phyloP scores from a whole-genome alignment of 1,140 invertebrate species.

The Aphis gossypii region DNA sequence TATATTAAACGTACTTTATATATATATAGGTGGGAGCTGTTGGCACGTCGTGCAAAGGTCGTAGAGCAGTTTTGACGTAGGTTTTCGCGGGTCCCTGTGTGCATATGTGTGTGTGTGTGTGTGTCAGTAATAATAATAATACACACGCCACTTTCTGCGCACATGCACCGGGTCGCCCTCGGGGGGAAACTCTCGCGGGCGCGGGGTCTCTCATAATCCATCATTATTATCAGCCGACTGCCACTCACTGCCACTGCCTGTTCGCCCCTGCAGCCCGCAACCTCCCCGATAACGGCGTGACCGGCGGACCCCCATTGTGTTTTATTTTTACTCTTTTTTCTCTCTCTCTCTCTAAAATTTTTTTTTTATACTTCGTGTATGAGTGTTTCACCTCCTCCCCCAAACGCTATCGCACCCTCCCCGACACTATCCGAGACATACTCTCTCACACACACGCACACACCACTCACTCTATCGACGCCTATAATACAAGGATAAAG shows the following conservation, averaged over 20 bases:
- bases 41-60: constrained; percentile 36
- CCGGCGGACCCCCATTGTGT: constrained; percentile 43
- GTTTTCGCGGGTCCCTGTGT: not conserved
- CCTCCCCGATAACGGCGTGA: constrained; percentile 18
- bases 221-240: constrained; percentile 57
- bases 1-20: not conserved
- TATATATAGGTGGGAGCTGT: not conserved
- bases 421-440: not conserved
- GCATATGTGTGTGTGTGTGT: not conserved
- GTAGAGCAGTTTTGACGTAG: constrained; percentile 44
- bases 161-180: constrained; percentile 29
- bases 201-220: constrained; percentile 54
- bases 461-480: not conserved
- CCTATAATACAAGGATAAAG: not conserved
- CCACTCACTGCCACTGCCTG: constrained; percentile 49
- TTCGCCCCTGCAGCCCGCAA: not conserved
- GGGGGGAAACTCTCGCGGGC: constrained; percentile 34
- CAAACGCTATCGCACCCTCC: not conserved
- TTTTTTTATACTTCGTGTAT: constrained; percentile 40
- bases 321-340: constrained; percentile 32
- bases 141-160: not conserved
- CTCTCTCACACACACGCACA: not conserved
- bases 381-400: constrained; percentile 35
- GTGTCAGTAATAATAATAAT: not conserved
- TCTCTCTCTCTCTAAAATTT: not conserved